These are phyloP conservation scores for Onychostruthus taczanowskii DNA, from an alignment of 2,113 vertebrate genomes.

Conservation along the genomic window DNA sequence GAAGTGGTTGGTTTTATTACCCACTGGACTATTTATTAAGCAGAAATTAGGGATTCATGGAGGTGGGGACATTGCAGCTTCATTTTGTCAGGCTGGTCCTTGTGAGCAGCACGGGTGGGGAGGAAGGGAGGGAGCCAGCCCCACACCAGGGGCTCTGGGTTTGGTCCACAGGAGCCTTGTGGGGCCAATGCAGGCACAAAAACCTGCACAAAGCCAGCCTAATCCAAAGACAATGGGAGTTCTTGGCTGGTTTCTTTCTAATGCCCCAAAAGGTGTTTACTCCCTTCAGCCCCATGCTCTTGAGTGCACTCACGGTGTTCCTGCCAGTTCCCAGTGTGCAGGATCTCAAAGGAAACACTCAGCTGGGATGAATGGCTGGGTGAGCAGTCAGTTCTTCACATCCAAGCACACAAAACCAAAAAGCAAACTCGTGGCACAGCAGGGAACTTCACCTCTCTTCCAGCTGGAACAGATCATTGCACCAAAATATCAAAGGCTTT, in stretches of 20 bases:
- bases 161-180: neutral
- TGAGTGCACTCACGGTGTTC: neutral
- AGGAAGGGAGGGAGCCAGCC: neutral
- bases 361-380: neutral
- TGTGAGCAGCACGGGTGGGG: neutral
- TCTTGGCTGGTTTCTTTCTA: neutral
- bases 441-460: neutral
- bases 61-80: neutral
- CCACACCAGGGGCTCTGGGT: neutral
- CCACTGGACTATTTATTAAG: neutral
- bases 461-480: neutral
- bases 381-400: neutral
- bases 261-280: neutral
- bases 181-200: neutral
- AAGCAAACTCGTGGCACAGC: neutral
- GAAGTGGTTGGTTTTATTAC: neutral
- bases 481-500: neutral
- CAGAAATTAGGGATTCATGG: neutral
- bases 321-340: neutral
- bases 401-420: neutral
- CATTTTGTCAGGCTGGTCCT: neutral
- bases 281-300: neutral
- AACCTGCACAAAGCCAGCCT: neutral
- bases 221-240: neutral
- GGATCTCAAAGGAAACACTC: neutral